Conservation (phyloP, 2,113 vertebrate genomes). For the Scopus umbretta region DNA sequence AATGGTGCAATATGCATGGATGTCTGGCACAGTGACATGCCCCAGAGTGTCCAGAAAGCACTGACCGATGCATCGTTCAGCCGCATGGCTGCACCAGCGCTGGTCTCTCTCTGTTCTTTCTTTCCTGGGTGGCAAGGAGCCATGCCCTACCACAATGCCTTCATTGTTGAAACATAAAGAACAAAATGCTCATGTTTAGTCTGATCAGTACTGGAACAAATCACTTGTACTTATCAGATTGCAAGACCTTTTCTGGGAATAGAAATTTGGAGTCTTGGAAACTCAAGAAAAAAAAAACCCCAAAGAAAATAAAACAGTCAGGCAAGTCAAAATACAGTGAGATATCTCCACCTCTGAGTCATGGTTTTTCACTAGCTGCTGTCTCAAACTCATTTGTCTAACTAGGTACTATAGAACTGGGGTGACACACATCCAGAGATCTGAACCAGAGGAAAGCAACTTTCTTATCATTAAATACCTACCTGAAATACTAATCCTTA, state of each 20-base stretch:
- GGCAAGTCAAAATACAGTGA: not conserved
- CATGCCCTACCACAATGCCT: not conserved
- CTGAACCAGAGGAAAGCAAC: accelerated
- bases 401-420: not conserved
- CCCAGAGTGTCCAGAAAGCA: not conserved
- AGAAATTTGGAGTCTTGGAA: not conserved
- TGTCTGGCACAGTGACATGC: not conserved
- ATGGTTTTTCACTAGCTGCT: not conserved
- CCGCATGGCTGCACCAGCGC: accelerated
- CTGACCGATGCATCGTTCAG: accelerated
- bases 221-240: not conserved
- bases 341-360: not conserved
- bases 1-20: not conserved
- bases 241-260: not conserved
- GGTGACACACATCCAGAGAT: not conserved
- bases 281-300: not conserved
- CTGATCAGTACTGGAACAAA: not conserved
- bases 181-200: not conserved
- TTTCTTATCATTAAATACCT: not conserved
- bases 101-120: not conserved
- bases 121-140: constrained; percentile 3
- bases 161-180: not conserved
- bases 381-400: not conserved
- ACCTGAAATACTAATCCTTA: not conserved
- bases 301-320: not conserved